phyloP scores from a whole-genome alignment of 2,113 vertebrate species.

The Plectropomus leopardus region DNA sequence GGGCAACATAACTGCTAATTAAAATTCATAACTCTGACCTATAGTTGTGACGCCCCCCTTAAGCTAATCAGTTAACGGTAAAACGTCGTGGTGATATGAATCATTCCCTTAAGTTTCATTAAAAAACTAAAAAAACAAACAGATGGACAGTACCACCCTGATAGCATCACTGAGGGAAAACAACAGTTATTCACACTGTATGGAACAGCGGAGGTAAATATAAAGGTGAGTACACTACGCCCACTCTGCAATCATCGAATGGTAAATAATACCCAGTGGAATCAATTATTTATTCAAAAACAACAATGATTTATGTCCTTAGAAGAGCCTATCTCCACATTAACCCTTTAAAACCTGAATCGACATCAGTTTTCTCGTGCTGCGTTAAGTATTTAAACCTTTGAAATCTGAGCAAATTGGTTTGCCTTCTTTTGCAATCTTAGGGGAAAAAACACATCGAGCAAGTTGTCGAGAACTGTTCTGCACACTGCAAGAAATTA shows the following conservation, averaged over 20 bases:
- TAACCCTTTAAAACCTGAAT: too few species aligned
- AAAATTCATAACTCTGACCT: conserved; percentile 53
- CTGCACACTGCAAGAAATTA: too few species aligned
- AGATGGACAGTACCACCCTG: conserved; percentile 17
- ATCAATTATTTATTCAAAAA: conserved; percentile 41
- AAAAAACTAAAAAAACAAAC: conserved; percentile 37
- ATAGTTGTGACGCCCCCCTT: conserved; percentile 3
- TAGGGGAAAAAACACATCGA: too few species aligned
- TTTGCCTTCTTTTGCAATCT: too few species aligned
- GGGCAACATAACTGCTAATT: conserved; percentile 34
- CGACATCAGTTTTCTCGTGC: too few species aligned
- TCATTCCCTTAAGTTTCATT: conserved; percentile 53
- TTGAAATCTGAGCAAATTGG: too few species aligned
- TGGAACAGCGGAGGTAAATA: conserved; percentile 9
- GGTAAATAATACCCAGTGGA: conserved; percentile 23
- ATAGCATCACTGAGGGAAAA: conserved; percentile 8
- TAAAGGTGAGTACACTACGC: conserved; percentile 39
- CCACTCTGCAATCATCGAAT: conserved; percentile 34
- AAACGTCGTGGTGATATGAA: conserved; percentile 1
- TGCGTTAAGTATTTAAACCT: too few species aligned
- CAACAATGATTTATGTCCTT: neutral
- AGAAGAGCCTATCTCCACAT: neutral
- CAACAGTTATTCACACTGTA: neutral
- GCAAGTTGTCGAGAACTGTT: too few species aligned
- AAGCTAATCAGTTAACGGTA: conserved; percentile 21